These are phyloP conservation scores for Melitaea cinxia DNA, from an alignment of 1,140 invertebrate species.

Conservation along the genomic window DNA sequence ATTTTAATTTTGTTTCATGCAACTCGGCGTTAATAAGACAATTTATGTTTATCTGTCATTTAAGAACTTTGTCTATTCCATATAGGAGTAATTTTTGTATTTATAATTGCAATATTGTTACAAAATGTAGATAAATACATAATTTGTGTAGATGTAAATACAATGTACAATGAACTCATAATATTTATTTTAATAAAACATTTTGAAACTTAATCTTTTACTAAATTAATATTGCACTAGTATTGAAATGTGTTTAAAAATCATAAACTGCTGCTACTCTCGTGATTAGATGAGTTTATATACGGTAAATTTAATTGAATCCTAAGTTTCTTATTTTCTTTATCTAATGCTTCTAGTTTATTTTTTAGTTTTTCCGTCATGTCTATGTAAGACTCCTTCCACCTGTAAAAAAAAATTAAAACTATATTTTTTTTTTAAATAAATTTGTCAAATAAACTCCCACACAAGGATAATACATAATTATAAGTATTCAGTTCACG, in stretches of 20 bases:
- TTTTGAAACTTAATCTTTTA: conserved; percentile 27
- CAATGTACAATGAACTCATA: not conserved
- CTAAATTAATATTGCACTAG: conserved; percentile 36
- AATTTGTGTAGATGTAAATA: too few species aligned
- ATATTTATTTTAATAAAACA: conserved; percentile 1
- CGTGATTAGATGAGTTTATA: conserved; percentile 57
- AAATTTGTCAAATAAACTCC: too few species aligned
- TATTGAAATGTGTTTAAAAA: not conserved
- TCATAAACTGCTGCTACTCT: conserved; percentile 47
- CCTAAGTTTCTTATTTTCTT: conserved; percentile 82
- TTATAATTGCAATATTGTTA: too few species aligned
- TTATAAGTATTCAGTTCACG: too few species aligned
- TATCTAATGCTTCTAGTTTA: conserved; percentile 80
- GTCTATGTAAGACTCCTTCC: conserved; percentile 85
- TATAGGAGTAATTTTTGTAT: too few species aligned
- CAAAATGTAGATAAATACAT: too few species aligned
- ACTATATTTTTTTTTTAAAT: too few species aligned
- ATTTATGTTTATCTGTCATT: too few species aligned
- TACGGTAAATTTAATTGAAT: conserved; percentile 74
- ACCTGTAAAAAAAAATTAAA: conserved; percentile 75
- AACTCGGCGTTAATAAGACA: too few species aligned
- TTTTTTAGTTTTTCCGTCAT: conserved; percentile 84
- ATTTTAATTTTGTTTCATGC: too few species aligned
- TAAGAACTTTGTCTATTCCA: too few species aligned
- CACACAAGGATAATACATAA: too few species aligned